Evolutionary conservation across 2,113 vertebrate species (phyloP).

Genomic region (Pogonocichla stellata): DNA sequence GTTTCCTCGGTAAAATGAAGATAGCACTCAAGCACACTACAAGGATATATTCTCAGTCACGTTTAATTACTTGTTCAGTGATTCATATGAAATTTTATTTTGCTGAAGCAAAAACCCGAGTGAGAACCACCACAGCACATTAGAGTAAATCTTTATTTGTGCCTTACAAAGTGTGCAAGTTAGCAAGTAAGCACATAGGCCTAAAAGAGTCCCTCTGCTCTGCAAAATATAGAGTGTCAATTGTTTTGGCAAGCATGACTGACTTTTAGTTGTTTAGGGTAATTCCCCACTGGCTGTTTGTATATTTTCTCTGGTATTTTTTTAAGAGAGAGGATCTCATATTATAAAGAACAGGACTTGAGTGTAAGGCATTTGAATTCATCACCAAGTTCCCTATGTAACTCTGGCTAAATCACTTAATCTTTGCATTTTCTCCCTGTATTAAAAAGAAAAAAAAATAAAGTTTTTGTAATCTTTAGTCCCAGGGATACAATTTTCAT

Average conservation of each 20-base stretch:
- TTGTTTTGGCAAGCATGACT: slow-evolving; percentile 19
- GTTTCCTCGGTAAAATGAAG: neutral
- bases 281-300: neutral
- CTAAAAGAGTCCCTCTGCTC: neutral
- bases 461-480: neutral
- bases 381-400: neutral
- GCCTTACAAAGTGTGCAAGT: neutral
- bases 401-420: neutral
- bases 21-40: neutral
- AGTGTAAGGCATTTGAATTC: neutral
- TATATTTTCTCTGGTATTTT: neutral
- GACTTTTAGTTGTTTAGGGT: slow-evolving; percentile 15
- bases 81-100: neutral
- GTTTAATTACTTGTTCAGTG: neutral
- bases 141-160: neutral
- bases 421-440: neutral
- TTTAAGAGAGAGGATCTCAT: neutral
- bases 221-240: neutral
- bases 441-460: neutral
- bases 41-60: neutral
- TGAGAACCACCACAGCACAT: neutral
- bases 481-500: neutral
- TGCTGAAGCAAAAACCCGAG: neutral
- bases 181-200: neutral
- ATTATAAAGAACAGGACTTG: neutral